Evolutionary conservation across 2,888 invertebrate genomes (phyloP), one percentile per base, ranked within the genome.

Genomic region (Aporophyla nigra): DNA sequence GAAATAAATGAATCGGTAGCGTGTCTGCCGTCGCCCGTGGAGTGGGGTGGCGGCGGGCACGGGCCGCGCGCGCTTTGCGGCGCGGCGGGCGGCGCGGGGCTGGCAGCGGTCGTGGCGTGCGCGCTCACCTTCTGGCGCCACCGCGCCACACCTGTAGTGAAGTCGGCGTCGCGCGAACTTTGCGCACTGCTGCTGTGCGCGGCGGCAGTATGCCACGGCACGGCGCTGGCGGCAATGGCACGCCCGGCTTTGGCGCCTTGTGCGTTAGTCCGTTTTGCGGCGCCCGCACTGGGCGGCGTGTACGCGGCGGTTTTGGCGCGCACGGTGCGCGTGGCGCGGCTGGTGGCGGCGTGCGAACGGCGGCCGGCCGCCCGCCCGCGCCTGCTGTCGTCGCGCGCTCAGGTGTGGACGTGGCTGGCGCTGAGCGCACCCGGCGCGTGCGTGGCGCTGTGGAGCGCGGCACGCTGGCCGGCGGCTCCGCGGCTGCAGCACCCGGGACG

Each of bases 81-180:
- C 0, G 98, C 97, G 97, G 93, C 95, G 53, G 97, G 98, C 91
- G 96, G 96, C 0, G 96, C 97, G 88, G 97, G 98, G 0, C 96
- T 98, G 73, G 96, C 97, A 24, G 97, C 97, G 33, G 97, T 97
- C 21, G 97, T 97, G 87, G 94, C 94, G 27, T 96, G 97, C 88
- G 97, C 97, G 49, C 95, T 95, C 58, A 88, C 97, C n/a, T 97
- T 98, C 84, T 91, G 90, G 90, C 87, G 87, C 19, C 87, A 91
- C 79, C 91, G 92, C 58, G 53, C 69, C 92, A 98, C 98, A 0
- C 98, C 98, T 3, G 98, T 98, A 9, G 98, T 98, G 58, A 98
- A 98, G 94, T 97, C 97, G 5, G 97, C 97, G 63, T 97, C 97
- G 9, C 95, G 97, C 74, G 97, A 97, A 90, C 94, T 97, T 63